A percentile compares a stretch with the other conserved stretches of the same genome.
Conservation (phyloP, 2,888 invertebrate species). For the Gisinianus flammeolus region DNA sequence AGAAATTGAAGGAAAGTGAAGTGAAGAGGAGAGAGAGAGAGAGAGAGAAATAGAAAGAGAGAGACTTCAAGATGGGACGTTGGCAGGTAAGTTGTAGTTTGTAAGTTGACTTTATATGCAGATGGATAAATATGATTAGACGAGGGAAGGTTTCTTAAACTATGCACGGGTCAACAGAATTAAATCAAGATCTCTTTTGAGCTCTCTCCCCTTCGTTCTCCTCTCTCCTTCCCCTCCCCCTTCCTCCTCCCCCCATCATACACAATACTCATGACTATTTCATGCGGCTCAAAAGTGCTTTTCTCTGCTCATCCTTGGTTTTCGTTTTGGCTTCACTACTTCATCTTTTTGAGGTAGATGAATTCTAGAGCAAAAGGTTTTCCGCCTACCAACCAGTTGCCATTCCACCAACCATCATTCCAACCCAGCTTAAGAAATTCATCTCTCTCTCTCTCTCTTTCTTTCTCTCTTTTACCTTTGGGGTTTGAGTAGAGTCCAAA, state of each 20-base stretch:
- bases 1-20: slow-evolving; percentile 25
- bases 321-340: background rate
- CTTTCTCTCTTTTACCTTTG: background rate
- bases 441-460: background rate
- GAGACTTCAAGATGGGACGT: background rate
- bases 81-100: slow-evolving; percentile 11
- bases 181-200: slow-evolving; percentile 17
- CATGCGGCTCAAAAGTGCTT: slow-evolving; percentile 26
- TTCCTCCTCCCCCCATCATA: background rate
- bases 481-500: too few relatives aligned
- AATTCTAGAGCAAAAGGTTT: background rate
- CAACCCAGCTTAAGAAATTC: background rate
- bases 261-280: background rate
- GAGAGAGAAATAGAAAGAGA: slow-evolving; percentile 10
- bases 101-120: background rate
- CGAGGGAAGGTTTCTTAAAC: slow-evolving; percentile 16
- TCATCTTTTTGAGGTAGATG: background rate
- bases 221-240: background rate
- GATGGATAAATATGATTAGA: slow-evolving; percentile 23
- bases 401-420: background rate
- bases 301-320: slow-evolving; percentile 22
- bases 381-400: background rate
- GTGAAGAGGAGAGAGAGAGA: background rate
- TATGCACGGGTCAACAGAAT: slow-evolving; percentile 38
- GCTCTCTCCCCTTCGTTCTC: background rate